Evolutionary conservation across 2,888 invertebrate genomes (phyloP), one percentile per base, ranked within the genome.

Genomic region (Drosophila austrosaltans): DNA sequence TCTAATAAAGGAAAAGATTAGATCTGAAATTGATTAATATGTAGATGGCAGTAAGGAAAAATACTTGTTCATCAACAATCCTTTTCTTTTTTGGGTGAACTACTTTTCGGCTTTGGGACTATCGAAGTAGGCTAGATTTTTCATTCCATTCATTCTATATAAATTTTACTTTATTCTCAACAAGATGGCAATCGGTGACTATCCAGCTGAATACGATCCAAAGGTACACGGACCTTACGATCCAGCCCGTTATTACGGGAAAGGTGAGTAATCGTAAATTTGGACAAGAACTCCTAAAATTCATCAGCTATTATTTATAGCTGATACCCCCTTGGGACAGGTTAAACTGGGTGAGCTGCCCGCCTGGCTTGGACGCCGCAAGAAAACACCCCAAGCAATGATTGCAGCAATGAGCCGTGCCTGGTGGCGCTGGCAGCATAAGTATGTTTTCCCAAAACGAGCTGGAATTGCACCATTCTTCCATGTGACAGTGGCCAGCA

Each of bases 371-470:
- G 93, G 93, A 60, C 96, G 98, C 78, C 96, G 98, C 76, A 96
- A 96, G 89, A 97, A 97, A 93, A 92, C 93, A 53, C 97, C 97
- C 2, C 91, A 92, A 40, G 95, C 96, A 6, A 65, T 96, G 1
- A 93, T 92, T 72, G 95, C 94, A 22, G 95, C 95, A 67, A 76
- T 94, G 72, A 96, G 97, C 91, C 94, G 98, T 93, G 97, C 95
- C 59, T 97, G 94, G 93, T 98, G 98, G 98, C 95, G 97, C 90
- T 98, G 98, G 97, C 96, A 97, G 88, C 96, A 97, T 92, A 97
- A 97, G 92, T 98, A 97, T 90, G 93, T 96, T 69, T 95, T 95
- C 87, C 96, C 96, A 96, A 96, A 95, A 92, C 94, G 94, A 83
- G 93, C 94, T 75, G 96, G 96, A 58, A 94, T 96, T 74, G 96